phyloP scores from a whole-genome alignment of 2,888 invertebrate species.

The Sericinus montela region DNA sequence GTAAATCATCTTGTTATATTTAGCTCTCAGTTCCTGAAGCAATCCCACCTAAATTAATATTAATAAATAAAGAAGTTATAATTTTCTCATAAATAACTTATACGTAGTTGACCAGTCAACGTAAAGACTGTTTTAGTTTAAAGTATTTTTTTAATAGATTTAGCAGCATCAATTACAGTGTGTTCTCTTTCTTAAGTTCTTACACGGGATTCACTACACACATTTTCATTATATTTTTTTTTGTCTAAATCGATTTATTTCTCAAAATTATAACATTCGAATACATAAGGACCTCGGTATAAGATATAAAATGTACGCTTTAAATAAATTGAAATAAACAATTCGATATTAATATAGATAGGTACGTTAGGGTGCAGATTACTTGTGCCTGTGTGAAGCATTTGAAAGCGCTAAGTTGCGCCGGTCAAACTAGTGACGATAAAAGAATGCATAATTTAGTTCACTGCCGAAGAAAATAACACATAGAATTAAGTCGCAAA shows the following conservation, averaged over 20 bases:
- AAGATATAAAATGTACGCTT: slow-evolving; percentile 79
- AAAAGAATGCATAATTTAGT: slow-evolving; percentile 43
- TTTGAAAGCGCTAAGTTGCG: slow-evolving; percentile 19
- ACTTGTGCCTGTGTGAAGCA: slow-evolving; percentile 59
- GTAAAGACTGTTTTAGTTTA: slow-evolving; percentile 75
- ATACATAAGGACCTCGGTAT: slow-evolving; percentile 56
- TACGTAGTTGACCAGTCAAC: slow-evolving; percentile 63
- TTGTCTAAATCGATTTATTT: slow-evolving; percentile 46
- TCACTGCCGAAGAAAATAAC: slow-evolving; percentile 58
- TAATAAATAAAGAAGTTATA: slow-evolving; percentile 33
- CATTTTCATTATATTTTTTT: slow-evolving; percentile 42
- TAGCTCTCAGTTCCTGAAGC: slow-evolving; percentile 51
- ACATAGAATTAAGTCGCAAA: slow-evolving; percentile 49
- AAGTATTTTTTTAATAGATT: slow-evolving; percentile 63
- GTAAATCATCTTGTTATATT: slow-evolving; percentile 5
- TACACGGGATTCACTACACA: slow-evolving; percentile 52
- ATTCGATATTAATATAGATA: slow-evolving; percentile 69
- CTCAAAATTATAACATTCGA: slow-evolving; percentile 52
- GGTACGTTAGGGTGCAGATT: slow-evolving; percentile 64
- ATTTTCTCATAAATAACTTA: neutral
- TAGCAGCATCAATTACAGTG: slow-evolving; percentile 48
- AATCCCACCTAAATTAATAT: slow-evolving; percentile 69
- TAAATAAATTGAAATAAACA: slow-evolving; percentile 74
- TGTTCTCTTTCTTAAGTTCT: slow-evolving; percentile 36
- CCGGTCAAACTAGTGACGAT: slow-evolving; percentile 4